Base-by-base conservation (phyloP, 1,140 invertebrate genomes). In the Leptopilina clavipes region DNA sequence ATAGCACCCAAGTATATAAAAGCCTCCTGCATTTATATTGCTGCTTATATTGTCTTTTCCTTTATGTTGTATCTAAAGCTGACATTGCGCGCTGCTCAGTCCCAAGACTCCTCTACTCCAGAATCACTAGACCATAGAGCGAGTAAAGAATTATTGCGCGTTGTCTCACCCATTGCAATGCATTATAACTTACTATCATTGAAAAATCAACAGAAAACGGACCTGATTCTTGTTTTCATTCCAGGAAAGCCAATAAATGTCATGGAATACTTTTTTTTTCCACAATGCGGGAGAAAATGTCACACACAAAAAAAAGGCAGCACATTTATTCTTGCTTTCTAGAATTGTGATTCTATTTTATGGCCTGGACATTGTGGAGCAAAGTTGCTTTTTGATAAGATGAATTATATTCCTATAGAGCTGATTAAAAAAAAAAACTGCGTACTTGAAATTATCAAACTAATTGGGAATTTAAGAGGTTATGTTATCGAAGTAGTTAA, bases 21-120 rank as follows among this genome's bases (percentile, higher is more conserved):
- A 59, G 22, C 59, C n/a, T 65, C 54, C 52, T 74, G 48, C 22
- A 65, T 65, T 65, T 65, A 65, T 65, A 65, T 70, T 54, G 59
- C 73, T 70, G 73, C 43, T 65, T 73, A 59, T 73, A 59, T 73
- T 73, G 72, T 73, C 72, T 43, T n/a, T n/a, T 73, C 45, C 72
- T 73, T 54, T 54, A 54, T 48, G 45, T 73, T 48, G 72, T 25
- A 37, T 31, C 43, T 19, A 31, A 17, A 25, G 71, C 71, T 72
- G 71, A 18, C 71, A 52, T 25, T 44, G 22, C 31, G 54, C 54
- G 59, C 52, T n/a, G 18, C 25, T 31, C 25, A 54, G 25, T 56
- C 25, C 52, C 18, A 31, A 65, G 59, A n/a, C 48, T 52, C 48
- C 48, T n/a, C n/a, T 6, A 48, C 12, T 48, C 56, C 3, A 65